Evolutionary conservation across 2,888 invertebrate species (phyloP), one percentile per base, ranked within the genome.

Genomic region (Congeria kusceri): DNA sequence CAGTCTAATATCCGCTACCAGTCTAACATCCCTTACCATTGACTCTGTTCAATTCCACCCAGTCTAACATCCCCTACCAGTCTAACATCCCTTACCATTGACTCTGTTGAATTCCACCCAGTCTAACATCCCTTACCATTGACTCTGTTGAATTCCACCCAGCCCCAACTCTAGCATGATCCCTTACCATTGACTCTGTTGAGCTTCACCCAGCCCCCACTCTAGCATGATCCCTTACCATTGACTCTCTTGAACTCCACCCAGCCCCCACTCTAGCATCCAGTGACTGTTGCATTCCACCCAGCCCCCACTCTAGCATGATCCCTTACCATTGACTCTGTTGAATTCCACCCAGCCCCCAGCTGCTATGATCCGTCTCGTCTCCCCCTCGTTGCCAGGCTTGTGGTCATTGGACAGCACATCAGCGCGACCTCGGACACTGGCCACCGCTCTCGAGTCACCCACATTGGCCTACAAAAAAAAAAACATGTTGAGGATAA

Each of bases 271-370:
- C n/a, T n/a, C n/a, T n/a, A n/a, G n/a, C n/a, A n/a, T n/a, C n/a
- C n/a, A n/a, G n/a, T n/a, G n/a, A n/a, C n/a, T n/a, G n/a, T n/a
- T n/a, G n/a, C n/a, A n/a, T n/a, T n/a, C n/a, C n/a, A n/a, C n/a
- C n/a, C n/a, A n/a, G n/a, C n/a, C n/a, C n/a, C n/a, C n/a, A n/a
- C n/a, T n/a, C n/a, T n/a, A n/a, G n/a, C n/a, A n/a, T n/a, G n/a
- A n/a, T n/a, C n/a, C 64, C 81, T 69, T 77, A 90, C 99, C 99
- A 94, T 99, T 99, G n/a, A 99, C 99, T 87, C 99, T 95, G 94
- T 98, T 98, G 88, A 97, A 96, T 93, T 99, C 98, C 1, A 99
- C 99, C 96, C 97, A 99, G 64, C 99, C 99, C 4, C 99, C 99
- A 46, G 98, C 99, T 0, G 97, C 97, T 46, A 94, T 93, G 88